Conservation (phyloP, 1,140 invertebrate species). For the Lithobius niger region DNA sequence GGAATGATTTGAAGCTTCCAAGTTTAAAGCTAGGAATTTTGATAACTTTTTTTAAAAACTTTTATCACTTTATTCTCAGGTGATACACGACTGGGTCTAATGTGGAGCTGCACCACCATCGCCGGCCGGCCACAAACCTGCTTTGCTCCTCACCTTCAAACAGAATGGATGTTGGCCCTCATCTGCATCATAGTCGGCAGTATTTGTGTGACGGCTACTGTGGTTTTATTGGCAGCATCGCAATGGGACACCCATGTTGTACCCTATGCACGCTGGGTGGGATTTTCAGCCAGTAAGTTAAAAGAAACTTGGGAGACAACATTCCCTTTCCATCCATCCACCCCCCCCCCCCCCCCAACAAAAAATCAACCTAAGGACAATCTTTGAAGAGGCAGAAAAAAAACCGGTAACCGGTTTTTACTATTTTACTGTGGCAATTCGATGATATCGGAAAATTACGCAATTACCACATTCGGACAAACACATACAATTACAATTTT, state of each 20-base stretch:
- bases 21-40: not conserved
- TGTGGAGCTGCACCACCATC: conserved; percentile 86
- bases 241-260: conserved; percentile 83
- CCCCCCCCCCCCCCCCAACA: too few relatives aligned
- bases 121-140: conserved; percentile 77
- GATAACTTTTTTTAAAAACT: not conserved
- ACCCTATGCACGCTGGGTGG: conserved; percentile 85
- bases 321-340: too few relatives aligned
- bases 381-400: too few relatives aligned
- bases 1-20: not conserved
- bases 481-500: too few relatives aligned
- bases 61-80: conserved; percentile 37
- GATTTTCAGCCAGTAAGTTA: conserved; percentile 79
- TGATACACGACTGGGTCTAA: conserved; percentile 73
- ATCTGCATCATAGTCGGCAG: conserved; percentile 85
- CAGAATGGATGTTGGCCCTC: conserved; percentile 77
- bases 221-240: conserved; percentile 70
- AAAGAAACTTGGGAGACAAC: too few relatives aligned
- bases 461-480: too few relatives aligned
- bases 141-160: conserved; percentile 68
- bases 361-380: too few relatives aligned
- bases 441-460: too few relatives aligned
- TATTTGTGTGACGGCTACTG: conserved; percentile 79
- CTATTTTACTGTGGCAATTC: too few relatives aligned
- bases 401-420: too few relatives aligned